Evolutionary conservation across 2,797 vertebrate species (phyloP).

Genomic region (Poecile montanus): DNA sequence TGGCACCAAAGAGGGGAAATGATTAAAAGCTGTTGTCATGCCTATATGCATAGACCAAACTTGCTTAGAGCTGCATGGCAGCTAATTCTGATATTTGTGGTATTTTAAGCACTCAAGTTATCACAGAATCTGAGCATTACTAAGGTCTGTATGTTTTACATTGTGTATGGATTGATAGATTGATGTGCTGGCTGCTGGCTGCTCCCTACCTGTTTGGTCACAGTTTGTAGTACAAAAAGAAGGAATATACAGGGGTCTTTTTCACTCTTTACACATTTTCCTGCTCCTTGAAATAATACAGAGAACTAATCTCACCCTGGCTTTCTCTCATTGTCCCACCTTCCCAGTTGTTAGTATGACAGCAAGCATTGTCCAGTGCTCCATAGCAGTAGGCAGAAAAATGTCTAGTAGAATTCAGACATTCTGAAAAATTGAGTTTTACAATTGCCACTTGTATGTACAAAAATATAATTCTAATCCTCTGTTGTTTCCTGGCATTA

Average conservation of each 20-base stretch:
- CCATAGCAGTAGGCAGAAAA: neutral
- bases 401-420: neutral
- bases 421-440: neutral
- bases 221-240: neutral
- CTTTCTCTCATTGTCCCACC: neutral
- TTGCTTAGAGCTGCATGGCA: neutral
- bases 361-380: neutral
- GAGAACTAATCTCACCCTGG: neutral
- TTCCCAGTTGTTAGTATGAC: neutral
- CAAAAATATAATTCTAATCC: slow-evolving; percentile 55
- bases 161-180: neutral
- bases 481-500: slow-evolving; percentile 52
- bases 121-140: neutral
- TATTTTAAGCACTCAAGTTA: neutral
- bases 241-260: neutral
- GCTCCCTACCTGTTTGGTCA: neutral
- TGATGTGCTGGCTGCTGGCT: neutral
- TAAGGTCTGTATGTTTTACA: neutral
- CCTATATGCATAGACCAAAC: neutral
- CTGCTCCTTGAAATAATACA: neutral
- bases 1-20: neutral
- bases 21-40: neutral
- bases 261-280: neutral
- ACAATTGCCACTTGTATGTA: slow-evolving; percentile 26
- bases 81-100: neutral